Evolutionary conservation across 2,113 vertebrate species (phyloP).

Genomic region (Cryptoleucopteryx plumbea): DNA sequence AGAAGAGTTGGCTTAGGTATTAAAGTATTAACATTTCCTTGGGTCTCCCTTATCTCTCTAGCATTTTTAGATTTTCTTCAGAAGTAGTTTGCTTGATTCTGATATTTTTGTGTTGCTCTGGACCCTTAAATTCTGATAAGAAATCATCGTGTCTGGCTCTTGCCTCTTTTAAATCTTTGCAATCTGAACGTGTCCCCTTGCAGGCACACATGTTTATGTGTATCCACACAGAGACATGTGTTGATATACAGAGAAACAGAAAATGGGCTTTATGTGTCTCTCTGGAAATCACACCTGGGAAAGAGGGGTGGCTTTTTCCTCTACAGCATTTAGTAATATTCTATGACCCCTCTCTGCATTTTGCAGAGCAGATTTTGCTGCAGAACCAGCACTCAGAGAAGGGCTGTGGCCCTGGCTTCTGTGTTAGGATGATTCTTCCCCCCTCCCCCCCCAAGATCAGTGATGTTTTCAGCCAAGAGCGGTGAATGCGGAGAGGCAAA

Average conservation of each 20-base stretch:
- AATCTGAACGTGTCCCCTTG: rapidly evolving
- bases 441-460: neutral
- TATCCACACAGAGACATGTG: neutral
- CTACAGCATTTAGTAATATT: neutral
- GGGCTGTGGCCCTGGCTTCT: neutral
- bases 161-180: neutral
- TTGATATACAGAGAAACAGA: neutral
- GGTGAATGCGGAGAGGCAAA: neutral
- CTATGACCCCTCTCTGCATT: neutral
- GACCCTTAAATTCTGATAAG: neutral
- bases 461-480: neutral
- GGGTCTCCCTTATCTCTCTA: neutral
- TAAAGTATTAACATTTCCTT: neutral
- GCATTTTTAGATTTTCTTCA: neutral
- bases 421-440: conserved; percentile 17
- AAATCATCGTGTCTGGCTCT: neutral
- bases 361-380: neutral
- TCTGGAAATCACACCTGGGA: neutral
- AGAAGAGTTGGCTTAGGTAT: neutral
- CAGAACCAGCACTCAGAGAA: neutral
- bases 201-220: no score
- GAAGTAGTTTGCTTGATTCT: neutral
- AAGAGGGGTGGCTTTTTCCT: neutral
- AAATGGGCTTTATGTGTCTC: neutral
- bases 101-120: neutral